Conservation (phyloP, 2,888 invertebrate genomes). For the Chrysolina americana region DNA sequence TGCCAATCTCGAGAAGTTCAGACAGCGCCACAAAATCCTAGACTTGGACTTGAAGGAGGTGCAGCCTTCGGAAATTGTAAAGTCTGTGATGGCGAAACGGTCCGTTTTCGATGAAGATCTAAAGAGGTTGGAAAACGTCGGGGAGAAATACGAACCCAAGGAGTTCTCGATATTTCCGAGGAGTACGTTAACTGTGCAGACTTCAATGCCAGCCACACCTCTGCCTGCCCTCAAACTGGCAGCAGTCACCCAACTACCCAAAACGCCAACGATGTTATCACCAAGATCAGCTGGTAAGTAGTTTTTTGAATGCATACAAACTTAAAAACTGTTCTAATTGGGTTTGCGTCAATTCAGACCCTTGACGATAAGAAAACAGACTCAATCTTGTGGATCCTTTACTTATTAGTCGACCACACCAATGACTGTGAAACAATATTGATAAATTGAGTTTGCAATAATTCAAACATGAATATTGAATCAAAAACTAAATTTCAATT, state of each 20-base stretch:
- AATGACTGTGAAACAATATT: no score
- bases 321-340: background rate
- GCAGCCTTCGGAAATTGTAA: slow-evolving; percentile 94
- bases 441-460: no score
- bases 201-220: slow-evolving; percentile 51
- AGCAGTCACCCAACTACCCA: slow-evolving; percentile 59
- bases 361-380: no score
- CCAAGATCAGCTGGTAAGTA: slow-evolving; percentile 64
- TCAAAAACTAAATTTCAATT: no score
- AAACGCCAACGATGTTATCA: slow-evolving; percentile 65
- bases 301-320: background rate
- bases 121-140: slow-evolving; percentile 90
- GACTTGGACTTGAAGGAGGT: slow-evolving; percentile 78
- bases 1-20: slow-evolving; percentile 72
- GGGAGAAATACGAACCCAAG: slow-evolving; percentile 84
- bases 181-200: slow-evolving; percentile 42
- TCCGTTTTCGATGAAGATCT: slow-evolving; percentile 97
- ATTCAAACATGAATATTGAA: no score
- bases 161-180: slow-evolving; percentile 70
- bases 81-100: slow-evolving; percentile 90
- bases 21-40: slow-evolving; percentile 81
- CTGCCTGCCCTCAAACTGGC: slow-evolving; percentile 57
- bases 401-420: no score
- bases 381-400: no score
- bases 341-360: no score